A percentile compares a stretch with the other conserved stretches of the same genome.
Evolutionary conservation across 2,888 invertebrate species (phyloP).

Genomic region (Coenonympha glycerion): DNA sequence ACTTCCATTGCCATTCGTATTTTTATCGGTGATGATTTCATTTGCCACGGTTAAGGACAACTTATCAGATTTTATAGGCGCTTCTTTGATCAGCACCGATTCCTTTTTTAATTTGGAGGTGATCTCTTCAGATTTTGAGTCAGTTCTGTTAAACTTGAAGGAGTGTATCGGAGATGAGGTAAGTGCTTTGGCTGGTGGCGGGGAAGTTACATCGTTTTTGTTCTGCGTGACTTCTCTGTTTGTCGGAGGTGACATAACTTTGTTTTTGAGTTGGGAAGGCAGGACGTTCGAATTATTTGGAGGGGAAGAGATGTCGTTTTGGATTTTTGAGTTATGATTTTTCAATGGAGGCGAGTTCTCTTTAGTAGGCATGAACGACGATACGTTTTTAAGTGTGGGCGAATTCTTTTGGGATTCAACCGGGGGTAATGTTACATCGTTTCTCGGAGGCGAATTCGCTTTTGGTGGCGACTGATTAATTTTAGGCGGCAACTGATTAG

Average conservation of each 20-base stretch:
- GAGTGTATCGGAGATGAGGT: constrained; percentile 25
- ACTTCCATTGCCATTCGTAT: constrained; percentile 15
- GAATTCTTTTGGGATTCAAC: constrained; percentile 15
- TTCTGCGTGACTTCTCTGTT: constrained; percentile 33
- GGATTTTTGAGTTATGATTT: constrained; percentile 14
- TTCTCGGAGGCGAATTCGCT: constrained; percentile 25
- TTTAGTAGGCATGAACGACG: constrained; percentile 10
- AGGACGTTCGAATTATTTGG: constrained; percentile 16
- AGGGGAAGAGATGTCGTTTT: constrained; percentile 22
- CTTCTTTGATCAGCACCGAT: constrained; percentile 37
- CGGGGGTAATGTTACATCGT: constrained; percentile 16
- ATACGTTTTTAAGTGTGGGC: constrained; percentile 23
- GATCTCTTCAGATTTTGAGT: constrained; percentile 31
- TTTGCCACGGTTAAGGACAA: constrained; percentile 31
- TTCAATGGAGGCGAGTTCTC: constrained; percentile 18
- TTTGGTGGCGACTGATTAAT: not conserved
- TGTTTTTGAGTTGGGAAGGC: constrained; percentile 23
- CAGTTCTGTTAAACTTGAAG: constrained; percentile 32
- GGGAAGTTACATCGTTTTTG: constrained; percentile 21
- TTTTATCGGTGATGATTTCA: constrained; percentile 23
- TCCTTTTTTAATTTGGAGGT: constrained; percentile 38
- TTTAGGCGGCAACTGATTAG: no score
- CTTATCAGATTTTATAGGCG: constrained; percentile 38
- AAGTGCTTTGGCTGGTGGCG: constrained; percentile 19
- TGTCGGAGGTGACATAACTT: constrained; percentile 26